Evolutionary conservation across 2,113 vertebrate genomes (phyloP).

Genomic region (Uropsilus gracilis): DNA sequence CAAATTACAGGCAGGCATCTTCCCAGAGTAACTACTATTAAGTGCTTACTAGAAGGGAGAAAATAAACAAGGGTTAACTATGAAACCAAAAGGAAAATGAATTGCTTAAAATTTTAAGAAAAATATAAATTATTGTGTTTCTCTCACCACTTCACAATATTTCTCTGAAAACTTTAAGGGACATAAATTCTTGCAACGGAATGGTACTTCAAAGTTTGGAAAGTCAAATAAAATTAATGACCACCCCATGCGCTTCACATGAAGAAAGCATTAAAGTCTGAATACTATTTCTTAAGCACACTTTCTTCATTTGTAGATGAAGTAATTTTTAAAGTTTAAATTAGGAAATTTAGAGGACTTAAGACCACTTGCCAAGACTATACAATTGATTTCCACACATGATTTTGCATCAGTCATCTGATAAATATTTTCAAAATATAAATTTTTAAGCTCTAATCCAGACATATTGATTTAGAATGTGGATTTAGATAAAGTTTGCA

Average conservation of each 20-base stretch:
- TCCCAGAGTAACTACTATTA: background rate
- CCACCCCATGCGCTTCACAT: background rate
- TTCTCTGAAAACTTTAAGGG: background rate
- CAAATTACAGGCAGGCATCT: background rate
- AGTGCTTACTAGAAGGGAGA: background rate
- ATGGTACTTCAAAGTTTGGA: background rate
- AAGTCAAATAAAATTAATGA: background rate
- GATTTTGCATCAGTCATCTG: background rate
- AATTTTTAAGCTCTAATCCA: background rate
- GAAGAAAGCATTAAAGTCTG: background rate
- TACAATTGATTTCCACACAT: background rate
- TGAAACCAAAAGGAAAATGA: background rate
- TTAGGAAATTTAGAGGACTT: background rate
- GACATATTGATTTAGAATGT: background rate
- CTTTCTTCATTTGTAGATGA: background rate
- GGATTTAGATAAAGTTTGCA: background rate
- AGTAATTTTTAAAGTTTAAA: background rate
- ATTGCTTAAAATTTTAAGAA: background rate
- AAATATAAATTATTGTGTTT: background rate
- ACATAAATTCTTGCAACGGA: background rate
- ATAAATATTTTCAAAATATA: background rate
- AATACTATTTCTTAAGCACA: background rate
- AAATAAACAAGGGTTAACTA: background rate
- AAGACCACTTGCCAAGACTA: background rate
- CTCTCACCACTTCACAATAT: background rate